Evolutionary conservation across 2,113 vertebrate genomes (phyloP), one percentile per base, ranked within the genome.

Genomic region (Poeciliopsis occidentalis): DNA sequence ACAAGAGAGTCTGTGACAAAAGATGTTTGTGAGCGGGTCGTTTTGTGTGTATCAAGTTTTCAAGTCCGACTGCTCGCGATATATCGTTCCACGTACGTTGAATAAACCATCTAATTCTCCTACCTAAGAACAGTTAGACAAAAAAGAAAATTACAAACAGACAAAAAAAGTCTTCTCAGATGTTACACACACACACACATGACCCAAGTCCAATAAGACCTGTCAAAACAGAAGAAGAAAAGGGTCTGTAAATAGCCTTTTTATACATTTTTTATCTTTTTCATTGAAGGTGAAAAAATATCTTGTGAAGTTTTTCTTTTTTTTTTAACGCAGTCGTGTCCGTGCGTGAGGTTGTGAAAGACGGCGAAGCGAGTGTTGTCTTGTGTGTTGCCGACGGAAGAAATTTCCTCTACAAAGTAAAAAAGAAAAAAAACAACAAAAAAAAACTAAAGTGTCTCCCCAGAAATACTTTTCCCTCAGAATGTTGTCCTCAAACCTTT

Each of bases 241-340:
- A 61, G 19, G 29, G 88, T 84, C 90, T 95, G 94, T 95, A 95
- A 89, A 91, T 93, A 93, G 94, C 87, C 88, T 94, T 98, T 98
- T 93, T 91, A 91, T 97, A 96, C 97, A 97, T 96, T 98, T 99
- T 99, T 94, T 98, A 98, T 92, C 96, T 99, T 99, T 98, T 95
- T 98, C 97, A 98, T 96, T 95, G 95, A 95, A 96, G 95, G 96
- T 93, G 92, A 95, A 89, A 88, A 97, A 96, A 96, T 95, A 94
- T 96, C 96, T 95, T 93, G 92, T 93, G 93, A 96, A 95, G 96
- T 98, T 85, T 94, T 34, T 34, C 7, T 34, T 92, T 37, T 37
- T 94, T 94, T 79, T 84, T 96, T 94, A 92, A 70, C 0, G 29
- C 87, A 89, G 92, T 94, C 94, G 93, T 94, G 94, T 95, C 94